Evolutionary conservation across 2,113 vertebrate species (phyloP).

Genomic region (Catharus bicknelli): DNA sequence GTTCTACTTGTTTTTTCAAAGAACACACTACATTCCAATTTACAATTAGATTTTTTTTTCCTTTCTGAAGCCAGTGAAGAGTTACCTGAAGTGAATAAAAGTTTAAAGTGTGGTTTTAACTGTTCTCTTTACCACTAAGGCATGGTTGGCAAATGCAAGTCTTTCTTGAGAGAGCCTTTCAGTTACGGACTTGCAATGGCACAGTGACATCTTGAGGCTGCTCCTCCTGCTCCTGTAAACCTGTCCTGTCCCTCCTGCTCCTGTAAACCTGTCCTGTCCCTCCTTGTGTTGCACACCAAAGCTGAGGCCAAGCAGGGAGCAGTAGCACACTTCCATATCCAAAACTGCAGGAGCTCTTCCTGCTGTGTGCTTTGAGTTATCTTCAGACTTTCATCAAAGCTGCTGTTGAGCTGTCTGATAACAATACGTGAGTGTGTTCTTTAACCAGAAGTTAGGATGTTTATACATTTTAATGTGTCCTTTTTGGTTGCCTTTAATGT

Average conservation of each 20-base stretch:
- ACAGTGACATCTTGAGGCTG: slow-evolving; percentile 42
- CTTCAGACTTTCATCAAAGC: neutral
- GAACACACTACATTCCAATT: neutral
- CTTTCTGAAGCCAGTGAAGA: neutral
- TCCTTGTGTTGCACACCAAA: neutral
- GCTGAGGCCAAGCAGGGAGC: neutral
- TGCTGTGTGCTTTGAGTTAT: neutral
- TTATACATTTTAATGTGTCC: neutral
- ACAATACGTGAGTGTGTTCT: neutral
- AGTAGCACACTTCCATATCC: neutral
- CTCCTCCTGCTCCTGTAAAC: neutral
- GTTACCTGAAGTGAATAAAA: neutral
- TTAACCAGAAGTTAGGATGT: neutral
- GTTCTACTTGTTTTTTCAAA: neutral
- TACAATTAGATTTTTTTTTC: neutral
- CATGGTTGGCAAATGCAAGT: neutral
- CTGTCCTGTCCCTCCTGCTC: neutral
- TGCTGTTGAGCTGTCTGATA: neutral
- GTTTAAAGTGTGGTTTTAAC: neutral
- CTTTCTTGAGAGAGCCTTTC: neutral
- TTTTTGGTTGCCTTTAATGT: neutral
- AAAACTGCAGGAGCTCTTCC: neutral
- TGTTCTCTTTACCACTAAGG: neutral
- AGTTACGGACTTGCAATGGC: fast-evolving
- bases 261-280: neutral